These are phyloP conservation scores for Nycteola revayana DNA, from an alignment of 2,888 invertebrate species.

Conservation along the genomic window DNA sequence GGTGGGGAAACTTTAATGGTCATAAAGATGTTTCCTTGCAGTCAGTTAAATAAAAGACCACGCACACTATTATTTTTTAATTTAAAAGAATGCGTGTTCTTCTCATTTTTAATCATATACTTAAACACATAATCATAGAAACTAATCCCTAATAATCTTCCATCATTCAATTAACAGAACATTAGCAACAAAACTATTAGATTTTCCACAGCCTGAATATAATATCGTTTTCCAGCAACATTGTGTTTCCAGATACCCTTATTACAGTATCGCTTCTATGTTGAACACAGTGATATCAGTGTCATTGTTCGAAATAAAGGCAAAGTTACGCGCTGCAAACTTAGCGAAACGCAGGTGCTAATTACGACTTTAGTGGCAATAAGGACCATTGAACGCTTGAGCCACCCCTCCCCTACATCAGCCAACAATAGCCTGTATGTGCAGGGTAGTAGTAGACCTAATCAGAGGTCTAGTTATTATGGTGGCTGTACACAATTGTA, in stretches of 20 bases:
- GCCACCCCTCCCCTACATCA: constrained; percentile 17
- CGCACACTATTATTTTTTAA: too few relatives aligned
- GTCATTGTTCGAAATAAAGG: constrained; percentile 10
- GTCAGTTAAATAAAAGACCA: too few relatives aligned
- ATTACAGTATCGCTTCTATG: constrained; percentile 9
- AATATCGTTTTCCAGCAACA: constrained; percentile 23
- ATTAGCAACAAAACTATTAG: constrained; percentile 27
- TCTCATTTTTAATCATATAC: too few relatives aligned
- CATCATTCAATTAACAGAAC: constrained; percentile 35
- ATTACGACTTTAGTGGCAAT: constrained; percentile 52
- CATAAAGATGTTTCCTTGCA: too few relatives aligned
- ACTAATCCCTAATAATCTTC: constrained; percentile 24
- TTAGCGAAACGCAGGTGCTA: constrained; percentile 63
- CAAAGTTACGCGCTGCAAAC: constrained; percentile 53
- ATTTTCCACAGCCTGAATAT: constrained; percentile 15
- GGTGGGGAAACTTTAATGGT: too few relatives aligned
- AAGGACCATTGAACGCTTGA: constrained; percentile 35
- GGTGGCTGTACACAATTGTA: constrained; percentile 19
- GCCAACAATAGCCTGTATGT: not conserved
- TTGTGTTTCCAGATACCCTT: constrained; percentile 16
- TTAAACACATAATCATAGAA: too few relatives aligned
- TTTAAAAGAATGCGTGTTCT: too few relatives aligned
- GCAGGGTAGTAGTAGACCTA: constrained; percentile 3
- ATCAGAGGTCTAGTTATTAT: constrained; percentile 10
- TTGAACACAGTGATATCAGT: constrained; percentile 13